Conservation (phyloP, 2,888 invertebrate species). For the Eristalis tenax region DNA sequence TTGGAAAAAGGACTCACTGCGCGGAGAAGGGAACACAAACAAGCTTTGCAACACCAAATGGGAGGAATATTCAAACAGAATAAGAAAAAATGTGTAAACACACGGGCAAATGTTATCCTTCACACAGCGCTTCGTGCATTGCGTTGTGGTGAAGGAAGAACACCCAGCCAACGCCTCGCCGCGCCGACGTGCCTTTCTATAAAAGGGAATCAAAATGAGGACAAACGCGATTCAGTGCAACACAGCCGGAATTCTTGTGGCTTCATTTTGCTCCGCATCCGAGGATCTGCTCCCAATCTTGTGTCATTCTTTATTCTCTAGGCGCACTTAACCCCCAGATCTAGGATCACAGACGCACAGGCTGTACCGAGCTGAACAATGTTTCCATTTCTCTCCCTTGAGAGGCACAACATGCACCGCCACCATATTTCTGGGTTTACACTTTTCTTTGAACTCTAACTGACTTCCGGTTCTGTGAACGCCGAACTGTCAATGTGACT, state of each 20-base stretch:
- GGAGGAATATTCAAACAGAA: slow-evolving; percentile 28
- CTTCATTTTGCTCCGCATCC: slow-evolving; percentile 28
- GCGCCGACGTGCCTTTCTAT: not conserved
- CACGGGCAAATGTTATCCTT: slow-evolving; percentile 55
- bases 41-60: slow-evolving; percentile 15
- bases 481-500: slow-evolving; percentile 17
- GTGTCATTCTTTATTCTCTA: slow-evolving; percentile 30
- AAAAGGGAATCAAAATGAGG: slow-evolving; percentile 31
- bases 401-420: not conserved
- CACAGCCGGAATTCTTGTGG: slow-evolving; percentile 53
- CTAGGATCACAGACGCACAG: slow-evolving; percentile 42
- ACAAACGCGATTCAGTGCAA: slow-evolving; percentile 32
- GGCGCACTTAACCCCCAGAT: slow-evolving; percentile 28
- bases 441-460: not conserved
- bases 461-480: slow-evolving; percentile 27
- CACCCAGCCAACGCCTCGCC: slow-evolving; percentile 1
- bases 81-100: slow-evolving; percentile 42
- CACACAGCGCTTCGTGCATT: slow-evolving; percentile 48
- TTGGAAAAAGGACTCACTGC: slow-evolving; percentile 36
- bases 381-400: not conserved
- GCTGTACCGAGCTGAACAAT: not conserved
- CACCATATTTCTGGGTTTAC: not conserved
- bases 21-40: not conserved
- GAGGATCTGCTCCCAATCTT: not conserved
- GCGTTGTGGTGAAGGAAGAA: slow-evolving; percentile 20